Percentiles rank a stretch among this genome's conserved stretches.
Conservation (phyloP, 2,113 vertebrate species). For the Toxostoma redivivum region DNA sequence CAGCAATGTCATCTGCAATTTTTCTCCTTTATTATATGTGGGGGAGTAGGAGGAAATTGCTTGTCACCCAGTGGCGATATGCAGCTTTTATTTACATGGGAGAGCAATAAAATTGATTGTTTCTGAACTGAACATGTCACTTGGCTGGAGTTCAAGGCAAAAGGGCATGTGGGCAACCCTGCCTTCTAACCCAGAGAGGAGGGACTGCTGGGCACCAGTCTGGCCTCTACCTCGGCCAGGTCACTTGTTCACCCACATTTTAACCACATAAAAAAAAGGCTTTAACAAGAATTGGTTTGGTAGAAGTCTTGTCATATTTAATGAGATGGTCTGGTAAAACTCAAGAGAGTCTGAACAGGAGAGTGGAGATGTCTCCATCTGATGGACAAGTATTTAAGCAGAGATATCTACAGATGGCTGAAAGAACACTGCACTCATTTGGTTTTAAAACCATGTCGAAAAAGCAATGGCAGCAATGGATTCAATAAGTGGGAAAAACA, state of each 20-base stretch:
- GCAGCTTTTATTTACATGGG: conserved; percentile 20
- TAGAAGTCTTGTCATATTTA: not conserved
- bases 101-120: conserved; percentile 16
- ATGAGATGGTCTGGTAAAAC: not conserved
- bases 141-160: not conserved
- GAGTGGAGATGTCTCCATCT: not conserved
- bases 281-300: not conserved
- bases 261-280: not conserved
- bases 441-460: not conserved
- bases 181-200: not conserved
- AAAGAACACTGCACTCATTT: rapidly evolving
- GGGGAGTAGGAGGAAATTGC: conserved; percentile 14
- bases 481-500: not conserved
- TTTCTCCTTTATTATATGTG: not conserved
- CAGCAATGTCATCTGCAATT: not conserved
- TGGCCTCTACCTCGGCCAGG: not conserved
- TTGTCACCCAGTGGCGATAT: not conserved
- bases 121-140: not conserved
- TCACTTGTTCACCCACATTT: not conserved
- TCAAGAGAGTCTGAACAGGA: not conserved
- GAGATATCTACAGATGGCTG: not conserved
- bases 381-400: not conserved
- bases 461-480: not conserved
- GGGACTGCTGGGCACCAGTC: rapidly evolving
- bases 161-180: not conserved